Percentiles rank a stretch among this genome's conserved stretches.
Conservation (phyloP, 2,113 vertebrate species). For the Butorides virescens region DNA sequence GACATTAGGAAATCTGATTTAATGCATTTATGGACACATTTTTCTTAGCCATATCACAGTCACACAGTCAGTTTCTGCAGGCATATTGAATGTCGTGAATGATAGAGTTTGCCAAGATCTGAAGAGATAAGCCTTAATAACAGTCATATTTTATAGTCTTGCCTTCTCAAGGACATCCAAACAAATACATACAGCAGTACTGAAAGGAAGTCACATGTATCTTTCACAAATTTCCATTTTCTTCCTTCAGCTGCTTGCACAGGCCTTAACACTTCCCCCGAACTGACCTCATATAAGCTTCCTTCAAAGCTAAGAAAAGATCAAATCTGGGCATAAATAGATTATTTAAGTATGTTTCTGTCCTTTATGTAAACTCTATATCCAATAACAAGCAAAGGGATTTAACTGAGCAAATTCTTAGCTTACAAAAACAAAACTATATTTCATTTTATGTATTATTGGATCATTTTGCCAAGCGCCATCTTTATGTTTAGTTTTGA, state of each 20-base stretch:
- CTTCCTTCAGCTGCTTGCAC: background rate
- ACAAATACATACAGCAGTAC: background rate
- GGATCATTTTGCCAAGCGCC: background rate
- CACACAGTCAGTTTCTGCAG: background rate
- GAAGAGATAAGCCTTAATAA: slow-evolving; percentile 47
- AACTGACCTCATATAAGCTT: background rate
- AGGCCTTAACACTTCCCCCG: background rate
- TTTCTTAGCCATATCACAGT: slow-evolving; percentile 30
- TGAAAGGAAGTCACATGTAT: background rate
- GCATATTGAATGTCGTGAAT: slow-evolving; percentile 18
- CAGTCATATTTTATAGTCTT: slow-evolving; percentile 22
- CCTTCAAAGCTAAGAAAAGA: background rate
- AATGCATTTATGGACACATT: slow-evolving; percentile 10
- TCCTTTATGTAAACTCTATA: background rate
- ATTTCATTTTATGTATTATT: background rate
- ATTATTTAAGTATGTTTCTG: background rate
- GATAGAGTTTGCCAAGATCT: slow-evolving; percentile 1
- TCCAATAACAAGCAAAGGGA: background rate
- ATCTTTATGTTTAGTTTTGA: background rate
- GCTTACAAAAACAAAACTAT: background rate
- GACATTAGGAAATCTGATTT: slow-evolving; percentile 15
- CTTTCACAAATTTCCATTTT: background rate
- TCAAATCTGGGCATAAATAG: background rate
- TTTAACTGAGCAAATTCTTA: background rate
- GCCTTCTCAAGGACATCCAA: slow-evolving; percentile 43